Evolutionary conservation across 2,113 vertebrate species (phyloP).

Genomic region (Equus przewalskii): DNA sequence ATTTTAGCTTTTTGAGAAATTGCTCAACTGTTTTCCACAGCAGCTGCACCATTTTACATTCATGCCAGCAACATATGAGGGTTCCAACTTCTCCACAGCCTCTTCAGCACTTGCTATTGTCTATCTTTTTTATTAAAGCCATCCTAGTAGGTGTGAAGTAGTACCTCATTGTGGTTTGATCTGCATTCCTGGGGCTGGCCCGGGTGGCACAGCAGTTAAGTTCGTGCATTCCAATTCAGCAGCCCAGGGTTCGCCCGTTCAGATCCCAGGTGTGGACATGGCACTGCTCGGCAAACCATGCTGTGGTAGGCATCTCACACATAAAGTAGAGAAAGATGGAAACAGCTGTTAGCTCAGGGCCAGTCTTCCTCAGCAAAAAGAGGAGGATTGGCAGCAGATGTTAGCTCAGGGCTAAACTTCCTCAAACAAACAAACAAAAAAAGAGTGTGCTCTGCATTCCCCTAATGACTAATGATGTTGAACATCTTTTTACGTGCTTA

Average conservation of each 20-base stretch:
- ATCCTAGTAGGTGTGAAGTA: neutral
- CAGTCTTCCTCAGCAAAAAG: no score
- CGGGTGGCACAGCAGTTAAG: no score
- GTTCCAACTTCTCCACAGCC: neutral
- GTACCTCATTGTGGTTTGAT: neutral
- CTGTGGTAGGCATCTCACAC: no score
- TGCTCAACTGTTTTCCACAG: neutral
- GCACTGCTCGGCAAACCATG: no score
- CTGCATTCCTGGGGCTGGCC: neutral
- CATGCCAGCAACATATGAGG: neutral
- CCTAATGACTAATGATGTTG: neutral
- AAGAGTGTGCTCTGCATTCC: neutral
- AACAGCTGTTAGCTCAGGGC: no score
- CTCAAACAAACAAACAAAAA: no score
- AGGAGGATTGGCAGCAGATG: no score
- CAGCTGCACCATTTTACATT: neutral
- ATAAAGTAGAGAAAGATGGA: no score
- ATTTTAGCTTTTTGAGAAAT: neutral
- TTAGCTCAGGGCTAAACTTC: no score
- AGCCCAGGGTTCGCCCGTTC: no score
- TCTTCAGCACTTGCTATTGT: neutral
- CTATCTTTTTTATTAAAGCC: neutral
- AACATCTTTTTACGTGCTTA: neutral
- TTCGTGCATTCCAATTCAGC: no score
- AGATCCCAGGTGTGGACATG: no score